A percentile compares a stretch with the other conserved stretches of the same genome.
phyloP scores from a whole-genome alignment of 2,888 invertebrate species.

The Stramonita haemastoma region DNA sequence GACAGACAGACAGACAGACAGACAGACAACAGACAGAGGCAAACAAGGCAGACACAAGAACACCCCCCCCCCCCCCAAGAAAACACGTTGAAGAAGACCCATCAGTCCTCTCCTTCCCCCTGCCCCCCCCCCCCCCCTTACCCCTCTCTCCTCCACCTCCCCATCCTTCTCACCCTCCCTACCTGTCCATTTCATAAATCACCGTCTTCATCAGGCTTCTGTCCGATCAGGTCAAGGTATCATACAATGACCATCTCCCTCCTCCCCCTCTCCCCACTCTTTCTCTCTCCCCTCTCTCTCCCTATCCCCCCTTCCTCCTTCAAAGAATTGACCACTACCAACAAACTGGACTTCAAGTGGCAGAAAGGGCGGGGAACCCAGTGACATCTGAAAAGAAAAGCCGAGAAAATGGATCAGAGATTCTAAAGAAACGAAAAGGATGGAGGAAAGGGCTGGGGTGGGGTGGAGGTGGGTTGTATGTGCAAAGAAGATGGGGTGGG shows the following conservation, averaged over 20 bases:
- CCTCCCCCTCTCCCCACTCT: not conserved
- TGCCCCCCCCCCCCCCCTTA: not conserved
- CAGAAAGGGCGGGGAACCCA: not conserved
- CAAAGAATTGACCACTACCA: not conserved
- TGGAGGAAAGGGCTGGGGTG: too few species aligned
- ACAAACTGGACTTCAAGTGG: slow-evolving; percentile 16
- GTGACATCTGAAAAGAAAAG: slow-evolving; percentile 15
- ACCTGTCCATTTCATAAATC: not conserved
- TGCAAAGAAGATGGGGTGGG: too few species aligned
- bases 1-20: too few species aligned
- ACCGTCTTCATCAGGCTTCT: not conserved
- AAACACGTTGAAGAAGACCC: too few species aligned
- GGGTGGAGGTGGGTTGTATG: too few species aligned
- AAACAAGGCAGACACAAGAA: too few species aligned
- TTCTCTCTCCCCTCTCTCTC: not conserved
- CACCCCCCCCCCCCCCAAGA: too few species aligned
- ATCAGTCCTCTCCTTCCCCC: not conserved
- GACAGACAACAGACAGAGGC: too few species aligned
- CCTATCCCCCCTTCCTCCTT: not conserved
- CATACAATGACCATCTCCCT: not conserved
- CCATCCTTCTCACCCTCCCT: not conserved
- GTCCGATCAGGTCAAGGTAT: too few species aligned
- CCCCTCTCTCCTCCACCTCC: not conserved
- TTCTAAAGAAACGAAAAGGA: too few species aligned
- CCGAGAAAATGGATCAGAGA: not conserved